Evolutionary conservation across 2,113 vertebrate species (phyloP).

Genomic region (Pterocles gutturalis): DNA sequence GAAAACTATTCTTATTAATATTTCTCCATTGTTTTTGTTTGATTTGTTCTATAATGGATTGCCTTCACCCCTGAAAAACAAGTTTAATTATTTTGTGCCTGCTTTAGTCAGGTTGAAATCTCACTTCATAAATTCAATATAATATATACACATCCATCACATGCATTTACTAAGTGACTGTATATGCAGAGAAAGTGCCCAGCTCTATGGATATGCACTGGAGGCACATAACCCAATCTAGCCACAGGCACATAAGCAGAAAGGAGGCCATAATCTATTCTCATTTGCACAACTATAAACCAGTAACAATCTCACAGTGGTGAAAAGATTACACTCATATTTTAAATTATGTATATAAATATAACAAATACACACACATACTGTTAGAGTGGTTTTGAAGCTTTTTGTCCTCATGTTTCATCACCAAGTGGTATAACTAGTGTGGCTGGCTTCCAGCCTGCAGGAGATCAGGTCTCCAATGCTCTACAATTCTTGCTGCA

Average conservation of each 20-base stretch:
- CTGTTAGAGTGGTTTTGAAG: neutral
- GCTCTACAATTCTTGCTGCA: no score
- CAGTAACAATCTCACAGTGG: neutral
- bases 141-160: neutral
- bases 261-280: neutral
- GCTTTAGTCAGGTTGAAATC: neutral
- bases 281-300: neutral
- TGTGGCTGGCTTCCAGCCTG: no score
- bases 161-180: neutral
- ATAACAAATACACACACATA: neutral
- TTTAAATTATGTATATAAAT: neutral
- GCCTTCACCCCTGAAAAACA: neutral
- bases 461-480: neutral
- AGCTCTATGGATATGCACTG: neutral
- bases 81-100: neutral
- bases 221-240: neutral
- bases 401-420: neutral
- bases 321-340: fast-evolving
- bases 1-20: constrained; percentile 1
- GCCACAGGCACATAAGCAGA: neutral
- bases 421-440: neutral
- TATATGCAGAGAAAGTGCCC: neutral
- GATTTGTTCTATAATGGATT: neutral
- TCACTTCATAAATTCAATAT: neutral
- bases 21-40: neutral